Percentiles rank a stretch among this genome's conserved stretches.
Conservation (phyloP, 1,140 invertebrate genomes). For the Pseudomyrmex gracilis region DNA sequence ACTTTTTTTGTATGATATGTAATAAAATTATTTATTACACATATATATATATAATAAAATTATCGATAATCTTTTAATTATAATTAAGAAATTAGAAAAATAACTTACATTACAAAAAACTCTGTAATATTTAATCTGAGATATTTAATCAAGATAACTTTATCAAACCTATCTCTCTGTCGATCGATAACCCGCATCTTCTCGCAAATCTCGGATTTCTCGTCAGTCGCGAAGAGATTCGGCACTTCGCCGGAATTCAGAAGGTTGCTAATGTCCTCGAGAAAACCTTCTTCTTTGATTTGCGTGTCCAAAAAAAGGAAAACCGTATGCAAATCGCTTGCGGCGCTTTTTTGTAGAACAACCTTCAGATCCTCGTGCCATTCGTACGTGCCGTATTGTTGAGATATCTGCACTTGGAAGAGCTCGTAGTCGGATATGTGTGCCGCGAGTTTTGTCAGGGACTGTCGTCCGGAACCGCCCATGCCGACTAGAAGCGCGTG, state of each 20-base stretch:
- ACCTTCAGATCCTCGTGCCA: constrained; percentile 96
- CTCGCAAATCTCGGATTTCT: constrained; percentile 96
- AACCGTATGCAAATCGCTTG: constrained; percentile 93
- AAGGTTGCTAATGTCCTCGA: constrained; percentile 97
- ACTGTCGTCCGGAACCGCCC: constrained; percentile 96
- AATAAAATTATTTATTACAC: no score
- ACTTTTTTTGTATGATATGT: no score
- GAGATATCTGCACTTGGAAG: constrained; percentile 96
- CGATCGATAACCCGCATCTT: constrained; percentile 97
- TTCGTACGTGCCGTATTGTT: constrained; percentile 93
- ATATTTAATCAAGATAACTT: no score
- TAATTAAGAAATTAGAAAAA: no score
- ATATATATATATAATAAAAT: no score
- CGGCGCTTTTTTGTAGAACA: constrained; percentile 93
- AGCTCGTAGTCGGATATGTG: constrained; percentile 97
- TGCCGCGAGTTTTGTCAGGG: constrained; percentile 93
- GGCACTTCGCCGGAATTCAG: constrained; percentile 97
- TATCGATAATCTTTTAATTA: no score
- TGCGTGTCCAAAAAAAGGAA: constrained; percentile 96
- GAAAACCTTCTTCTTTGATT: constrained; percentile 96
- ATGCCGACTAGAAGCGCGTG: constrained; percentile 95
- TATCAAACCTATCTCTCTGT: constrained; percentile 88
- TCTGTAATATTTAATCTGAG: no score
- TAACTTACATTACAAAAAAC: no score
- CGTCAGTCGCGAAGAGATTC: constrained; percentile 94